phyloP scores from a whole-genome alignment of 2,888 invertebrate species.

The Lacanobia wlatinum region DNA sequence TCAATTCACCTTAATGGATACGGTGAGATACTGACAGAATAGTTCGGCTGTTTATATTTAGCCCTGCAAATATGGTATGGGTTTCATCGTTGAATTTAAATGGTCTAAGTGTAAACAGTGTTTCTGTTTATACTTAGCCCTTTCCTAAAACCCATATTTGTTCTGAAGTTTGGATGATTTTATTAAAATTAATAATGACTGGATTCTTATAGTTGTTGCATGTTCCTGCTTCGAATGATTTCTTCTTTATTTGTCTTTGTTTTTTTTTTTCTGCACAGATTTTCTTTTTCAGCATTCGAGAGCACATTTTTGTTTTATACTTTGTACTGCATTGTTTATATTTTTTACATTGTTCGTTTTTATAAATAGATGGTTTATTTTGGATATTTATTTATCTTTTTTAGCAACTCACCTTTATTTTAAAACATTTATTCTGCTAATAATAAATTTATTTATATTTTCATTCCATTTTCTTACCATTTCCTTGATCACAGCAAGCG shows the following conservation, averaged over 20 bases:
- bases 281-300: conserved; percentile 41
- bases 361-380: background rate
- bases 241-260: conserved; percentile 16
- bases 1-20: no score
- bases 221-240: conserved; percentile 3
- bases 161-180: background rate
- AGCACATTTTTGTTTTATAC: conserved; percentile 28
- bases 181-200: conserved; percentile 24
- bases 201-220: conserved; percentile 9
- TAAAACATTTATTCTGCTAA: background rate
- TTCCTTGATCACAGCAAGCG: background rate
- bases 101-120: background rate
- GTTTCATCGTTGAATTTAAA: no score
- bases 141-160: background rate
- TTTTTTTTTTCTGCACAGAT: conserved; percentile 36
- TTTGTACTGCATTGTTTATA: background rate
- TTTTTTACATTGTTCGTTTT: background rate
- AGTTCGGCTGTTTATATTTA: no score
- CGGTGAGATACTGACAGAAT: no score
- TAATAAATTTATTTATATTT: background rate
- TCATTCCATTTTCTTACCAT: conserved; percentile 18
- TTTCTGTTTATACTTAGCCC: background rate
- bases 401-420: background rate
- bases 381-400: background rate
- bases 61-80: no score